phyloP scores from a whole-genome alignment of 2,888 invertebrate species.

The Timandra comae region DNA sequence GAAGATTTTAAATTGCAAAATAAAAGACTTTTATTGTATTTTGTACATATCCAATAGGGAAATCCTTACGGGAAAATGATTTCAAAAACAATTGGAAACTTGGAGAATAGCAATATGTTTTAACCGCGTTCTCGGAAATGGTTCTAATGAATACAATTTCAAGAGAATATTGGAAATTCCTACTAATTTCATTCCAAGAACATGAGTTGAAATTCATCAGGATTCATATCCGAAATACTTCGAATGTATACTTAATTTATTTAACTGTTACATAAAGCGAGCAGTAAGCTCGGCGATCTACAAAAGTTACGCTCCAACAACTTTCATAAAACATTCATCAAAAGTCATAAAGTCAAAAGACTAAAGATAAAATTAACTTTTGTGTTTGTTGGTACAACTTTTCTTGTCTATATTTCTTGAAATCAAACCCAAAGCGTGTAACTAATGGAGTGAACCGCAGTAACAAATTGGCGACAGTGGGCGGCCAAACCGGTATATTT shows the following conservation, averaged over 20 bases:
- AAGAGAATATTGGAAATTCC: too few relatives aligned
- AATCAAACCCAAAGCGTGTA: constrained; percentile 29
- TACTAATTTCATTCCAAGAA: too few relatives aligned
- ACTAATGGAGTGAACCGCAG: constrained; percentile 42
- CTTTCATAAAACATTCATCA: constrained; percentile 18
- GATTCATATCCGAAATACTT: not conserved
- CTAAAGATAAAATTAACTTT: constrained; percentile 22
- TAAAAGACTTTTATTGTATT: too few relatives aligned
- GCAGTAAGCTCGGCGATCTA: constrained; percentile 1
- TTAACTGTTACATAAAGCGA: constrained; percentile 1
- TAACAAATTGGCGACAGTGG: constrained; percentile 45
- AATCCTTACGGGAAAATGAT: too few relatives aligned
- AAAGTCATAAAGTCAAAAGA: constrained; percentile 20
- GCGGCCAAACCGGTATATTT: constrained; percentile 42
- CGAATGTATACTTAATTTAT: not conserved
- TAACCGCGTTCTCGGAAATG: too few relatives aligned
- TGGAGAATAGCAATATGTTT: too few relatives aligned
- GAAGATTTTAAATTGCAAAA: too few relatives aligned
- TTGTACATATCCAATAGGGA: too few relatives aligned
- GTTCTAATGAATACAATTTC: too few relatives aligned
- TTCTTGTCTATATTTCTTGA: constrained; percentile 16
- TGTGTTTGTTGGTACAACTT: constrained; percentile 17
- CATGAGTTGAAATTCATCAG: not conserved
- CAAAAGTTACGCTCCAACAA: constrained; percentile 8
- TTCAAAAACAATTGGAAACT: too few relatives aligned